phyloP scores from a whole-genome alignment of 2,888 invertebrate genomes.

The Urechis unicinctus region DNA sequence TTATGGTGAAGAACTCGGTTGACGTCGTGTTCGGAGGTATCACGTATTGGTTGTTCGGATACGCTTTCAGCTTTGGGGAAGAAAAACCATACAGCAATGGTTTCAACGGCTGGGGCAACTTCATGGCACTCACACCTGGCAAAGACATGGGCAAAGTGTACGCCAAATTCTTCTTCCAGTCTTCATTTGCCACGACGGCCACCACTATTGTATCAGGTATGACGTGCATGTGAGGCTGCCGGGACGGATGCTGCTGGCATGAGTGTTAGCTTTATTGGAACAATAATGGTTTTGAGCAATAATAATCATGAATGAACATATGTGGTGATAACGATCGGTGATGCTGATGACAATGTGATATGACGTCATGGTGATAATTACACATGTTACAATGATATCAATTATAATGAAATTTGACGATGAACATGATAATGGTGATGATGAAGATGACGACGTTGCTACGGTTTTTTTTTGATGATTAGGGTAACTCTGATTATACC shows the following conservation, averaged over 20 bases:
- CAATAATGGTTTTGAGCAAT: too few relatives aligned
- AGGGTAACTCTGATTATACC: too few relatives aligned
- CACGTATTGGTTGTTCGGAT: conserved; percentile 81
- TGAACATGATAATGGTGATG: too few relatives aligned
- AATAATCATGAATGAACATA: neutral
- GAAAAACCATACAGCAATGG: conserved; percentile 57
- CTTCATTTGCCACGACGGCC: conserved; percentile 36
- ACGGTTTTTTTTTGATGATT: too few relatives aligned
- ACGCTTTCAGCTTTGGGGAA: conserved; percentile 33
- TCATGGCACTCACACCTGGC: conserved; percentile 64
- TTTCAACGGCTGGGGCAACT: conserved; percentile 79
- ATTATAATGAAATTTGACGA: too few relatives aligned
- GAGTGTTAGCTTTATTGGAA: too few relatives aligned
- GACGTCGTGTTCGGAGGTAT: conserved; percentile 90
- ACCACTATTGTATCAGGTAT: conserved; percentile 39
- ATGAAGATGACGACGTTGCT: too few relatives aligned
- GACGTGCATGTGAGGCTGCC: too few relatives aligned
- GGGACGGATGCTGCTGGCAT: neutral
- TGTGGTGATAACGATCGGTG: neutral
- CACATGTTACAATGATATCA: too few relatives aligned
- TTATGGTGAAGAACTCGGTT: conserved; percentile 95
- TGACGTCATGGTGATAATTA: too few relatives aligned
- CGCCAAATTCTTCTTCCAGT: conserved; percentile 81
- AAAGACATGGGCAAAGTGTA: conserved; percentile 74
- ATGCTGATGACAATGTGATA: too few relatives aligned